These are phyloP conservation scores for Congeria kusceri DNA, from an alignment of 2,888 invertebrate genomes.

Conservation along the genomic window DNA sequence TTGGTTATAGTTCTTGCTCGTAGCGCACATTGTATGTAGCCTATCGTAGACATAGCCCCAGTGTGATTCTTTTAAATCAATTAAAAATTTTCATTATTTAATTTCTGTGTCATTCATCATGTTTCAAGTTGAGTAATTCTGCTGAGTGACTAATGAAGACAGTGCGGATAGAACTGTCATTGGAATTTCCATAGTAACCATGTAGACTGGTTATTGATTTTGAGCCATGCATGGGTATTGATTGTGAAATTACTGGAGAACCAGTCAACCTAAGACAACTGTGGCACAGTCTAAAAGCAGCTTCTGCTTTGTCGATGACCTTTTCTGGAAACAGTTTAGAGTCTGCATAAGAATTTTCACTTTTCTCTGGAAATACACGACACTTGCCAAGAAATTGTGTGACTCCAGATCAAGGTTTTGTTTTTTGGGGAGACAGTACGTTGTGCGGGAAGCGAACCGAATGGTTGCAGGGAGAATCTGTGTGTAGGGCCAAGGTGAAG, in stretches of 20 bases:
- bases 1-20: too few relatives aligned
- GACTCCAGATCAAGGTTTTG: background rate
- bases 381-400: background rate
- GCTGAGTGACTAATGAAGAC: too few relatives aligned
- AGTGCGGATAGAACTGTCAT: slow-evolving; percentile 15
- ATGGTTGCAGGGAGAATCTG: background rate
- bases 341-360: too few relatives aligned
- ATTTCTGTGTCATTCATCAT: too few relatives aligned
- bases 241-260: slow-evolving; percentile 46
- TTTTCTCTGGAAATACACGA: background rate
- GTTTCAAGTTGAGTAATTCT: too few relatives aligned
- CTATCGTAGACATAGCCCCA: too few relatives aligned
- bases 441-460: background rate
- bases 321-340: slow-evolving; percentile 31
- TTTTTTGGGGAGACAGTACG: background rate
- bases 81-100: too few relatives aligned
- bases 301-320: slow-evolving; percentile 32
- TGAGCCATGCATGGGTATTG: slow-evolving; percentile 57
- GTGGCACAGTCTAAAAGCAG: slow-evolving; percentile 56
- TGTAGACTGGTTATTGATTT: slow-evolving; percentile 59
- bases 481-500: background rate
- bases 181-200: slow-evolving; percentile 54
- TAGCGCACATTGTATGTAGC: too few relatives aligned
- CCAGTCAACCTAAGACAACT: slow-evolving; percentile 61
- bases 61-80: too few relatives aligned